Conservation (phyloP, 1,140 invertebrate species). For the Drosophila bipectinata region DNA sequence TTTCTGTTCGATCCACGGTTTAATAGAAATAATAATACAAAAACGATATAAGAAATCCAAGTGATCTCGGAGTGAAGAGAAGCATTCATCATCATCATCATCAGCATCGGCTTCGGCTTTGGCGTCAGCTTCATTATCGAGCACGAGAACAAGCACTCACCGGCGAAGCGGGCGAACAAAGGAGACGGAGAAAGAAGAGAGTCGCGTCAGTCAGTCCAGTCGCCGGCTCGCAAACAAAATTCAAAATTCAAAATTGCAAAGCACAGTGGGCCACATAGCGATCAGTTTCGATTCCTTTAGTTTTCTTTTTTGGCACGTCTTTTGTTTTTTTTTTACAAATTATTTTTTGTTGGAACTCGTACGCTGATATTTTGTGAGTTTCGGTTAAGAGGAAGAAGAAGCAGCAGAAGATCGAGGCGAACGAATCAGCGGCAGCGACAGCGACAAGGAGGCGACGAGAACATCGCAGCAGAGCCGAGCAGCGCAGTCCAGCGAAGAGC, state of each 20-base stretch:
- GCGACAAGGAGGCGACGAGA: neutral
- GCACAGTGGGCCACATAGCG: slow-evolving; percentile 21
- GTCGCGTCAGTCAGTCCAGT: neutral
- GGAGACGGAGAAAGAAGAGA: slow-evolving; percentile 15
- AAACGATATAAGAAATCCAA: slow-evolving; percentile 26
- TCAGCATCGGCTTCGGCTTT: too few species aligned
- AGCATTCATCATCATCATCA: neutral
- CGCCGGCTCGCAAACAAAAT: slow-evolving; percentile 58
- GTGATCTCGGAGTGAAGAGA: slow-evolving; percentile 45
- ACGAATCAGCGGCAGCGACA: neutral
- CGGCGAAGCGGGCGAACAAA: slow-evolving; percentile 49
- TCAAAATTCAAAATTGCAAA: slow-evolving; percentile 65
- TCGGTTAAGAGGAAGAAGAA: slow-evolving; percentile 26
- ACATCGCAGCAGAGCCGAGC: slow-evolving; percentile 13
- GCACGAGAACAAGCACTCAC: slow-evolving; percentile 19
- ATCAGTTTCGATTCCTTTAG: slow-evolving; percentile 16
- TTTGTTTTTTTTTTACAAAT: slow-evolving; percentile 59
- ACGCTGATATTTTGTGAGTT: slow-evolving; percentile 51
- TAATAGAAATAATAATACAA: slow-evolving; percentile 21
- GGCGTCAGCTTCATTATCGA: neutral
- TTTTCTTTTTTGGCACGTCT: slow-evolving; percentile 23
- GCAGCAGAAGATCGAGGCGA: neutral
- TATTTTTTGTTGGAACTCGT: slow-evolving; percentile 46
- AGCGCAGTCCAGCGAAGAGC: slow-evolving; percentile 41
- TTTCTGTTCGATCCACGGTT: slow-evolving; percentile 59